Evolutionary conservation across 2,113 vertebrate genomes (phyloP).

Genomic region (Pimephales promelas): DNA sequence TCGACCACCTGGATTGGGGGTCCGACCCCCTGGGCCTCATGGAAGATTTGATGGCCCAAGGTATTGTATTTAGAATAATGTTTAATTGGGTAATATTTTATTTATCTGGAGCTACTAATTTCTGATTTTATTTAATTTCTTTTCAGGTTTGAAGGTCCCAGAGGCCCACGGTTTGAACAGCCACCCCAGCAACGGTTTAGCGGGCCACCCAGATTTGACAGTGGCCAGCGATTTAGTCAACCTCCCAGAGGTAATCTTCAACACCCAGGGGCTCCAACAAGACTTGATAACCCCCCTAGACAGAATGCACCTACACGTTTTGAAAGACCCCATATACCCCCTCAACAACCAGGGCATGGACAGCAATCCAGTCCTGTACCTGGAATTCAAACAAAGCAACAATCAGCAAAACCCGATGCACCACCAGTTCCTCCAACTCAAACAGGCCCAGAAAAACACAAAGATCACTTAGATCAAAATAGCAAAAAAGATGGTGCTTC

Average conservation of each 20-base stretch:
- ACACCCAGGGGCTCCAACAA: conserved; percentile 35
- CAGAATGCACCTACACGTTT: conserved; percentile 50
- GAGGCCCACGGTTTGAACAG: conserved; percentile 74
- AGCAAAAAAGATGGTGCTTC: background rate
- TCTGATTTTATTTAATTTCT: conserved; percentile 24
- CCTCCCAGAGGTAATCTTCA: conserved; percentile 38
- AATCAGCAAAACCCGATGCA: conserved; percentile 34
- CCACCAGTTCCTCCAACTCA: conserved; percentile 44
- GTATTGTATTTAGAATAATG: conserved; percentile 66
- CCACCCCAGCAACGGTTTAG: conserved; percentile 67
- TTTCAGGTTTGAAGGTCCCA: conserved; percentile 85
- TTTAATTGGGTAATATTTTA: background rate
- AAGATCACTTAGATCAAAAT: conserved; percentile 49
- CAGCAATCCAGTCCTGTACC: conserved; percentile 51
- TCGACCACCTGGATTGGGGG: conserved; percentile 54
- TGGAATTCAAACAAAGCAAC: conserved; percentile 41
- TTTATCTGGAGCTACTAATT: background rate
- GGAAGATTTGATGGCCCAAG: conserved; percentile 80
- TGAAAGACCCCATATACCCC: conserved; percentile 61
- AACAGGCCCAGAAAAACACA: conserved; percentile 21
- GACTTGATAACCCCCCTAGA: conserved; percentile 53
- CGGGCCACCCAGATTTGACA: conserved; percentile 61
- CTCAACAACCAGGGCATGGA: conserved; percentile 20
- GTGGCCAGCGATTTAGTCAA: conserved; percentile 46
- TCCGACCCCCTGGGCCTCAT: conserved; percentile 54